A percentile compares a stretch with the other conserved stretches of the same genome.
Evolutionary conservation across 2,888 invertebrate genomes (phyloP).

Genomic region (Hirudinaria manillensis): DNA sequence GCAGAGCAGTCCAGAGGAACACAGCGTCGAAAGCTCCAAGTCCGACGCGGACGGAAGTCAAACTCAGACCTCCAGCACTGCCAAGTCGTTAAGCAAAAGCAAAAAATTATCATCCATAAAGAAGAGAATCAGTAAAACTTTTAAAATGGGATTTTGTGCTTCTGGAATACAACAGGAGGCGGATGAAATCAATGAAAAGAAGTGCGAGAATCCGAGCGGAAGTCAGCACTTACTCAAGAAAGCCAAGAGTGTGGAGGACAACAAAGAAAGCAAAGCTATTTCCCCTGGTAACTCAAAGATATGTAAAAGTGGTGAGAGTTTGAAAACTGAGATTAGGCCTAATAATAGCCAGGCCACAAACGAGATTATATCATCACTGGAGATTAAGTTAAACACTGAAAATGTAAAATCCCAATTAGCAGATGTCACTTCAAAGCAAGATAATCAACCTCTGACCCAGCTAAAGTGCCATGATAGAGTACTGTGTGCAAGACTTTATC

Average conservation of each 20-base stretch:
- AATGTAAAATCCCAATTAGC: not conserved
- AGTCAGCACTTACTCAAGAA: not conserved
- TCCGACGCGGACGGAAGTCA: not conserved
- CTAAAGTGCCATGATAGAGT: constrained; percentile 52
- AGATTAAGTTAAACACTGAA: not conserved
- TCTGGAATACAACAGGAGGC: constrained; percentile 22
- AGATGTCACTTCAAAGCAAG: not conserved
- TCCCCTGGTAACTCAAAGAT: not conserved
- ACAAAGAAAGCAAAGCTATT: not conserved
- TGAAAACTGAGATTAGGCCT: not conserved
- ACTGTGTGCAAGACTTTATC: constrained; percentile 65
- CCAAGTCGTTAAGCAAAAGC: not conserved
- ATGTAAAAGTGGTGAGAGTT: not conserved
- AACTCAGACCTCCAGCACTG: not conserved
- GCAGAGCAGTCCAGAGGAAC: constrained; percentile 4
- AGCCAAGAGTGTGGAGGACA: not conserved
- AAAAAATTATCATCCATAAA: constrained; percentile 27
- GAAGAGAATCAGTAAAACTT: constrained; percentile 21
- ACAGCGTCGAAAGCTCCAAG: not conserved
- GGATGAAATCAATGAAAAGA: constrained; percentile 9
- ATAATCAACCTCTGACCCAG: not conserved
- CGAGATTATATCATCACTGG: not conserved
- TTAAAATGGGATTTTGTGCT: constrained; percentile 28
- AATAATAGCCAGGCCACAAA: not conserved
- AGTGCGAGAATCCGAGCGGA: not conserved